Conservation (phyloP, 1,140 invertebrate genomes). For the Diploscapter pachys region DNA sequence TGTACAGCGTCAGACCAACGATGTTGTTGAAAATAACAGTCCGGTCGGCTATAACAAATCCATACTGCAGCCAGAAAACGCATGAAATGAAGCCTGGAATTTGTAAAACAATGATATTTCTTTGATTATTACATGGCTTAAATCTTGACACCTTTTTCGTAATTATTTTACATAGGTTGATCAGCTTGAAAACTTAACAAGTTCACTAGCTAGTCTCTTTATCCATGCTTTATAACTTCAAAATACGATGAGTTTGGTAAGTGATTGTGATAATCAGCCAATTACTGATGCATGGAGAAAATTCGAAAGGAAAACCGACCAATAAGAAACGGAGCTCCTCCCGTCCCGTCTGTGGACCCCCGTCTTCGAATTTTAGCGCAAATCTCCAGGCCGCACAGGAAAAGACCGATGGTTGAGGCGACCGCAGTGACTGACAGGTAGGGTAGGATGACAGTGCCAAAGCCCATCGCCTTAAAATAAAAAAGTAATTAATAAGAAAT, state of each 20-base stretch:
- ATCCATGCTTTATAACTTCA: no score
- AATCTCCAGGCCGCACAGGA: constrained; percentile 30
- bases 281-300: no score
- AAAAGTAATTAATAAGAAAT: no score
- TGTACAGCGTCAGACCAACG: constrained; percentile 49
- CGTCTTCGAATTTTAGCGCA: constrained; percentile 18
- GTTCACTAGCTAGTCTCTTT: no score
- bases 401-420: constrained; percentile 25
- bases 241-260: no score
- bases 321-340: constrained; percentile 28
- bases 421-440: constrained; percentile 26
- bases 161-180: no score
- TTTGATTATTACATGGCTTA: no score
- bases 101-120: no score
- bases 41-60: constrained; percentile 36
- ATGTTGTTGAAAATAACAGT: constrained; percentile 50
- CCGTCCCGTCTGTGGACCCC: constrained; percentile 17
- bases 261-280: no score
- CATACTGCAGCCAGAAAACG: constrained; percentile 54
- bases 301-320: background rate
- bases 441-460: constrained; percentile 16
- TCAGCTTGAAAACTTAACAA: no score
- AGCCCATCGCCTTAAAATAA: background rate
- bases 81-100: constrained; percentile 28
- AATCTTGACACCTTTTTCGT: no score